Percentiles rank a stretch among this genome's conserved stretches.
These are phyloP conservation scores for Lepus americanus DNA, from an alignment of 2,113 vertebrate genomes.

Conservation along the genomic window DNA sequence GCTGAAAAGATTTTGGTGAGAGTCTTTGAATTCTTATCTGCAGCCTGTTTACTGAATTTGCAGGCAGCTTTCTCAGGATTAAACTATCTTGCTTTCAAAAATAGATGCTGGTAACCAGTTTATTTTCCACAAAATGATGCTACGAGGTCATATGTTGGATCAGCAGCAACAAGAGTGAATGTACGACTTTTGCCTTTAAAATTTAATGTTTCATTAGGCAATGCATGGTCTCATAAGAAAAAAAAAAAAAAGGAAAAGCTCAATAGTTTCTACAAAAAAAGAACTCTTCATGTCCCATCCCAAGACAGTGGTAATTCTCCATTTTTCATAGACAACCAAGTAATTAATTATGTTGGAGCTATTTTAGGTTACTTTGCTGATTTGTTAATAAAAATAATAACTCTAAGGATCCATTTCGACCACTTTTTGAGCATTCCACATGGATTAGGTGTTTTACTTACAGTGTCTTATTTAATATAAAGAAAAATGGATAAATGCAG, in stretches of 20 bases:
- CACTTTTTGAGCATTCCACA: background rate
- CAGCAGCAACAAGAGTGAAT: conserved; percentile 22
- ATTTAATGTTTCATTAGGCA: background rate
- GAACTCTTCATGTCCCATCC: background rate
- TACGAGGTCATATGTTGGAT: background rate
- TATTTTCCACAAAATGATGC: background rate
- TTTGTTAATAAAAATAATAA: background rate
- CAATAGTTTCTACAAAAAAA: background rate
- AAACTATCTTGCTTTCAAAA: conserved; percentile 72
- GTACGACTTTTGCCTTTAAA: background rate
- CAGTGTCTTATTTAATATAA: background rate
- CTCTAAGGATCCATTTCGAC: background rate
- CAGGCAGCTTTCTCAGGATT: conserved; percentile 68
- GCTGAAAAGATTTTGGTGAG: conserved; percentile 61
- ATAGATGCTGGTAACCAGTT: conserved; percentile 54
- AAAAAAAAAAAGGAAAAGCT: background rate
- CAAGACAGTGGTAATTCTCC: background rate
- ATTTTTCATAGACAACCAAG: background rate
- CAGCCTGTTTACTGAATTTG: conserved; percentile 77
- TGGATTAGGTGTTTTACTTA: background rate
- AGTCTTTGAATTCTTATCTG: conserved; percentile 81
- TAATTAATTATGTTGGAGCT: background rate
- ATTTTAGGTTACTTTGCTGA: background rate
- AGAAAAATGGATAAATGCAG: background rate
- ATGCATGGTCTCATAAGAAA: background rate